A percentile compares a stretch with the other conserved stretches of the same genome.
Evolutionary conservation across 2,797 vertebrate genomes (phyloP).

Genomic region (Lutjanus argentimaculatus): DNA sequence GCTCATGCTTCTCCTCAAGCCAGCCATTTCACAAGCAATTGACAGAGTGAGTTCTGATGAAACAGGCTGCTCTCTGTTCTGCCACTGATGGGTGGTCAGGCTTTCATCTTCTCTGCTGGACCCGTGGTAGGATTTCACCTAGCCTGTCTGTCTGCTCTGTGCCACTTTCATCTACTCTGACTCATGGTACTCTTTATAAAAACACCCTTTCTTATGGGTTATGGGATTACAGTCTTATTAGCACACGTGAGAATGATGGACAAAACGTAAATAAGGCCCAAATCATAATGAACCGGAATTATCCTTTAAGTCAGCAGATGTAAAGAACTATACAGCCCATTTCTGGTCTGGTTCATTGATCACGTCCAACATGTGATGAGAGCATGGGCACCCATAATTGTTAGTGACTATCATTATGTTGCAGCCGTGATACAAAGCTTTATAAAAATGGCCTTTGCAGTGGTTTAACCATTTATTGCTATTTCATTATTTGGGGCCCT

Average conservation of each 20-base stretch:
- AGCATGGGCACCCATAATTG: not conserved
- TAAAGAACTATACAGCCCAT: too few relatives aligned
- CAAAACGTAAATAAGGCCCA: not conserved
- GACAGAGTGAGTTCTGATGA: conserved; percentile 4
- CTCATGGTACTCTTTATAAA: not conserved
- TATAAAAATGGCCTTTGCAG: not conserved
- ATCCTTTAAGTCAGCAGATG: not conserved
- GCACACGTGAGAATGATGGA: not conserved
- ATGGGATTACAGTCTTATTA: not conserved
- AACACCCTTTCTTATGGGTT: not conserved
- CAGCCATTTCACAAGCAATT: not conserved
- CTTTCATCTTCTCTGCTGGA: conserved; percentile 22
- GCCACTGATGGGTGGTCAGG: not conserved
- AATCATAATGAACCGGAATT: not conserved
- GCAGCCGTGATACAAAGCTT: not conserved
- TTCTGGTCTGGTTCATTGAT: too few relatives aligned
- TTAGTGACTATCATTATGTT: not conserved
- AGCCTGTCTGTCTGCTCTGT: not conserved
- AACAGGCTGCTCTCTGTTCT: not conserved
- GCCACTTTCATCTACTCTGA: not conserved
- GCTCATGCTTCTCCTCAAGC: not conserved
- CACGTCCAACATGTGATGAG: not conserved
- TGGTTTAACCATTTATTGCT: not conserved
- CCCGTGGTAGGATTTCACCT: not conserved
- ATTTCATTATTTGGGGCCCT: not conserved